These are phyloP conservation scores for Drosophila ezoana DNA, from an alignment of 2,888 invertebrate species.

Conservation along the genomic window DNA sequence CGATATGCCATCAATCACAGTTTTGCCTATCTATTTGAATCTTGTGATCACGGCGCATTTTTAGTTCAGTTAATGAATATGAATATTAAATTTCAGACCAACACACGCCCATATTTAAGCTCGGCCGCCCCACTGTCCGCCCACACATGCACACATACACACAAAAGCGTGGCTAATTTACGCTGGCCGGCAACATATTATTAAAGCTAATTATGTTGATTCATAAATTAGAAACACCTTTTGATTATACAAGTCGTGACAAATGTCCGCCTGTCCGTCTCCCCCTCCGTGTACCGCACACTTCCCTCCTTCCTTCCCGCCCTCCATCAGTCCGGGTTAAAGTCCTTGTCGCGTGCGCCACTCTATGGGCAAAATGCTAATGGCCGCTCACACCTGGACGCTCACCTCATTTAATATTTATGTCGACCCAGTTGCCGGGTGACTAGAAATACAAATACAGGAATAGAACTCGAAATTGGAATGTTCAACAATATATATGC, in stretches of 20 bases:
- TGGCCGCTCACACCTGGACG: slow-evolving; percentile 21
- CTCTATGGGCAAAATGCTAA: slow-evolving; percentile 31
- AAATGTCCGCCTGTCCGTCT: slow-evolving; percentile 35
- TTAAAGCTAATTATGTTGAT: slow-evolving; percentile 73
- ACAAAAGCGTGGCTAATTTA: slow-evolving; percentile 49
- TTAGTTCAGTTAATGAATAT: slow-evolving; percentile 42
- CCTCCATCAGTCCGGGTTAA: not conserved
- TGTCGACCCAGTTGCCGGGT: slow-evolving; percentile 14
- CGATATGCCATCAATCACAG: slow-evolving; percentile 29
- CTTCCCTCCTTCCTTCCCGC: too few relatives aligned
- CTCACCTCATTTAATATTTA: slow-evolving; percentile 1
- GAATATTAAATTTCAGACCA: slow-evolving; percentile 34
- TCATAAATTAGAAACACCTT: slow-evolving; percentile 75
- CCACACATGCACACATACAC: slow-evolving; percentile 23
- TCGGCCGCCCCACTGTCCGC: not conserved
- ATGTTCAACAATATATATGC: slow-evolving; percentile 1
- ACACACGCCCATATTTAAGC: slow-evolving; percentile 7
- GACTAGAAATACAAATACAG: not conserved
- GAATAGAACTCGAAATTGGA: slow-evolving; percentile 8
- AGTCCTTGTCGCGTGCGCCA: slow-evolving; percentile 32
- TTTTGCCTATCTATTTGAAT: slow-evolving; percentile 5
- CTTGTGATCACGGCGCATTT: not conserved
- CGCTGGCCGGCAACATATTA: slow-evolving; percentile 37
- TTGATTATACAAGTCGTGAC: slow-evolving; percentile 66
- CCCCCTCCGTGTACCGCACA: too few relatives aligned